phyloP scores from a whole-genome alignment of 2,797 vertebrate genomes.

The Typhlichthys eigenmanni region DNA sequence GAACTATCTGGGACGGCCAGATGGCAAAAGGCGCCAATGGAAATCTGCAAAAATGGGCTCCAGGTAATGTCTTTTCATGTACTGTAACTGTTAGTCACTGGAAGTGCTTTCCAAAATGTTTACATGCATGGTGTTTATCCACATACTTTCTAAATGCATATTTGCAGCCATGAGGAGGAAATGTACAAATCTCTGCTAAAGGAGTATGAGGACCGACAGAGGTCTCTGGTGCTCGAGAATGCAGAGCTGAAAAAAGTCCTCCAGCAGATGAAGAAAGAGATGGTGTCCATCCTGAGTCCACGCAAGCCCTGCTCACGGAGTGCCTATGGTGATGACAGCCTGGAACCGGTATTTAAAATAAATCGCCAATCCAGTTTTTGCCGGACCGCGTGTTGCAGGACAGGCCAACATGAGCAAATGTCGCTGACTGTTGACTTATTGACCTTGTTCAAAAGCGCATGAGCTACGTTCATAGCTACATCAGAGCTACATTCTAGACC shows the following conservation, averaged over 20 bases:
- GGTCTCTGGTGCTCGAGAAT: slow-evolving; percentile 89
- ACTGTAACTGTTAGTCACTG: background rate
- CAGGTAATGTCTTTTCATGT: slow-evolving; percentile 71
- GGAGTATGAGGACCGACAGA: slow-evolving; percentile 90
- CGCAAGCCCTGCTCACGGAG: slow-evolving; percentile 78
- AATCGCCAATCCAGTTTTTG: too few relatives aligned
- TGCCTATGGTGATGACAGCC: slow-evolving; percentile 78
- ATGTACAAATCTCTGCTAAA: slow-evolving; percentile 92
- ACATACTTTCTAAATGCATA: slow-evolving; percentile 12
- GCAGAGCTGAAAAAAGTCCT: slow-evolving; percentile 94
- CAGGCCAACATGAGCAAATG: too few relatives aligned
- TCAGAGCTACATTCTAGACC: too few relatives aligned
- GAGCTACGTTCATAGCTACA: too few relatives aligned
- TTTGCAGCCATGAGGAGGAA: slow-evolving; percentile 87
- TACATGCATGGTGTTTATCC: background rate
- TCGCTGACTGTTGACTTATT: too few relatives aligned
- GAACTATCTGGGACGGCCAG: slow-evolving; percentile 90
- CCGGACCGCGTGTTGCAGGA: too few relatives aligned
- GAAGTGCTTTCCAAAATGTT: background rate
- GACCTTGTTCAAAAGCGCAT: too few relatives aligned
- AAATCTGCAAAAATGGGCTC: slow-evolving; percentile 88
- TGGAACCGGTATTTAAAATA: slow-evolving; percentile 74
- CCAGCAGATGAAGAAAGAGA: slow-evolving; percentile 98
- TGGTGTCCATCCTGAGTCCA: slow-evolving; percentile 90
- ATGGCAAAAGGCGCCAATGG: slow-evolving; percentile 94